Evolutionary conservation across 1,140 invertebrate species (phyloP).

Genomic region (Idris sp.): DNA sequence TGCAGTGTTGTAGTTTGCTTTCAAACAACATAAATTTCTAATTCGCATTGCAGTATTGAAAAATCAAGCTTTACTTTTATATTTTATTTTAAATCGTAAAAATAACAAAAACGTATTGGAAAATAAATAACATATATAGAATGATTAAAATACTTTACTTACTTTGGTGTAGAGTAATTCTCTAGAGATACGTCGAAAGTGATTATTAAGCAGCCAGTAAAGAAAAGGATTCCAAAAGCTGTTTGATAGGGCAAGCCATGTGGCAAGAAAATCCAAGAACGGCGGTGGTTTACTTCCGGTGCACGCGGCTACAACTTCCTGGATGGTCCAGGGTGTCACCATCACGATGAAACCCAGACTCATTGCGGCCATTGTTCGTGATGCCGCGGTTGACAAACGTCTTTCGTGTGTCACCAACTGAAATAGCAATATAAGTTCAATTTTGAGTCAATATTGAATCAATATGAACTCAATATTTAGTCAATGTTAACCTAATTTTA

Average conservation of each 20-base stretch:
- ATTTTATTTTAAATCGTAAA: no score
- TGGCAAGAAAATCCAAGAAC: constrained; percentile 88
- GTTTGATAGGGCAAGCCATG: constrained; percentile 90
- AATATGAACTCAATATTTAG: no score
- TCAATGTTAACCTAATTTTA: no score
- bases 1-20: no score
- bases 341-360: constrained; percentile 92
- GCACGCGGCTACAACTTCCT: constrained; percentile 91
- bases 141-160: no score
- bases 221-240: constrained; percentile 93
- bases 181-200: constrained; percentile 87
- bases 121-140: no score
- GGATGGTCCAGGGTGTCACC: constrained; percentile 92
- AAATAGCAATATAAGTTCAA: no score
- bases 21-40: no score
- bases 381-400: constrained; percentile 86
- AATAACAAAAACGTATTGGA: no score
- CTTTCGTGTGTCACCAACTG: constrained; percentile 84
- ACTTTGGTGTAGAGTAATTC: constrained; percentile 87
- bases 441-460: no score
- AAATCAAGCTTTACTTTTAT: no score
- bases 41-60: no score
- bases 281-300: constrained; percentile 89
- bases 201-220: constrained; percentile 91
- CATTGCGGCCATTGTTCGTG: constrained; percentile 92